Conservation (phyloP, 2,113 vertebrate species). For the Deroptyus accipitrinus region DNA sequence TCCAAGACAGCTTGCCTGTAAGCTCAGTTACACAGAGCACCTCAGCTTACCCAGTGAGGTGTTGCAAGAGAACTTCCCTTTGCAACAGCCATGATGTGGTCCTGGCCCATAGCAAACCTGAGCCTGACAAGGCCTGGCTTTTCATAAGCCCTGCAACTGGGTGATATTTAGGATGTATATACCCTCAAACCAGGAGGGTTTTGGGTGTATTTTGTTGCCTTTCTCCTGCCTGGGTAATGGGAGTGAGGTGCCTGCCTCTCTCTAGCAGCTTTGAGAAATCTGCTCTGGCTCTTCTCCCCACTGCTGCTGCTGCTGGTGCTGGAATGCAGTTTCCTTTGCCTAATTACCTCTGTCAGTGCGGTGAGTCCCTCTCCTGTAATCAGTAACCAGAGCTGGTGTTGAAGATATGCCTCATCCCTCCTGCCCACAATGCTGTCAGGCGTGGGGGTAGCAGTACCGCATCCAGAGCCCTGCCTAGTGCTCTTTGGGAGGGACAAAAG, state of each 20-base stretch:
- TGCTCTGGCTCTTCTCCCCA: neutral
- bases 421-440: neutral
- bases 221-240: rapidly evolving
- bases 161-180: neutral
- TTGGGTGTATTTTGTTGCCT: neutral
- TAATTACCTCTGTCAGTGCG: constrained; percentile 26
- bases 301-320: rapidly evolving
- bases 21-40: neutral
- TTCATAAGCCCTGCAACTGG: neutral
- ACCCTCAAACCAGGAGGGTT: neutral
- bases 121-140: neutral
- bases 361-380: constrained; percentile 33
- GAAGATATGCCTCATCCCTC: constrained; percentile 33
- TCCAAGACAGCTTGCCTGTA: neutral
- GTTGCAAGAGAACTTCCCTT: neutral
- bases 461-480: neutral
- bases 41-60: neutral
- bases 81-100: neutral
- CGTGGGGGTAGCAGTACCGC: rapidly evolving
- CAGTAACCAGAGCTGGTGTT: constrained; percentile 48
- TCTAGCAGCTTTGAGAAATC: neutral
- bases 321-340: neutral
- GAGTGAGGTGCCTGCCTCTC: neutral
- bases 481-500: neutral
- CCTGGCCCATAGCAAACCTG: neutral